These are phyloP conservation scores for Pseudomyrmex dendroicus DNA, from an alignment of 1,140 invertebrate species.

Conservation along the genomic window DNA sequence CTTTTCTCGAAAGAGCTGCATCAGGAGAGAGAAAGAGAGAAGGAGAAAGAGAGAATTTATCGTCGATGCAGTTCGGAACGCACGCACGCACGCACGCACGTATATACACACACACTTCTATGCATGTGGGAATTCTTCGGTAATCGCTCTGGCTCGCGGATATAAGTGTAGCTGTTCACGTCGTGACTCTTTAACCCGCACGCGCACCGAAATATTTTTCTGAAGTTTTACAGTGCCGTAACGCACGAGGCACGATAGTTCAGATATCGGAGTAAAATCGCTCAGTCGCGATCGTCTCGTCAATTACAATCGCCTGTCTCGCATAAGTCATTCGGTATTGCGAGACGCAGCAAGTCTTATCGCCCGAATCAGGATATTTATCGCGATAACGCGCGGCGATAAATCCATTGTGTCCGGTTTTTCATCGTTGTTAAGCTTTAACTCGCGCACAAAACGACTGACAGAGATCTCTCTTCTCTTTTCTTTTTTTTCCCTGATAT, in stretches of 20 bases:
- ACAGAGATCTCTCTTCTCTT: not conserved
- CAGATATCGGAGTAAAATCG: not conserved
- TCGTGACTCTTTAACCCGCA: constrained; percentile 47
- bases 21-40: not conserved
- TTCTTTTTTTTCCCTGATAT: too few relatives aligned
- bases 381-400: constrained; percentile 11
- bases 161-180: constrained; percentile 24
- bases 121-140: constrained; percentile 43
- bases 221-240: not conserved
- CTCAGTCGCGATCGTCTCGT: not conserved
- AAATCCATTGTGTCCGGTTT: constrained; percentile 23
- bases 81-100: constrained; percentile 22
- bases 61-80: constrained; percentile 46
- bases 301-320: not conserved
- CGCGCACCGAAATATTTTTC: constrained; percentile 40
- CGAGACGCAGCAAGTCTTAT: constrained; percentile 26
- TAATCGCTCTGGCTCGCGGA: constrained; percentile 42
- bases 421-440: not conserved
- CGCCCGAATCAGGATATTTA: constrained; percentile 20
- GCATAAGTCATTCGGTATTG: not conserved
- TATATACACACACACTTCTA: too few relatives aligned
- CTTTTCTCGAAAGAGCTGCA: constrained; percentile 41
- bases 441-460: not conserved
- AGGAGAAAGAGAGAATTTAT: constrained; percentile 38
- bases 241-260: constrained; percentile 7